Evolutionary conservation across 2,797 vertebrate species (phyloP).

Genomic region (Zalophus californianus): DNA sequence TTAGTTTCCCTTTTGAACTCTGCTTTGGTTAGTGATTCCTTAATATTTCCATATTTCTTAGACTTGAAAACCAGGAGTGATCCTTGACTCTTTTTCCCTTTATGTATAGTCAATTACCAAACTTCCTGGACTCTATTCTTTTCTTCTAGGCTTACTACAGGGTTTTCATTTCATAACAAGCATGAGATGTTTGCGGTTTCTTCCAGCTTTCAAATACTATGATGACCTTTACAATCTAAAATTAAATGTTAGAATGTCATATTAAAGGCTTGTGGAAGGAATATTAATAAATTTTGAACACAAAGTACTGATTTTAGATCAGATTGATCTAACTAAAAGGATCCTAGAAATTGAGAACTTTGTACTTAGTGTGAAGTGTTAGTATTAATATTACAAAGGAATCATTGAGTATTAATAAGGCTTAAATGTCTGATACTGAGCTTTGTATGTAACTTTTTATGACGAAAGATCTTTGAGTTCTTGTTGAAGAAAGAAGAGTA

Average conservation of each 20-base stretch:
- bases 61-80: constrained; percentile 6
- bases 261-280: not conserved
- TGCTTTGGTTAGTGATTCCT: not conserved
- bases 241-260: constrained; percentile 43
- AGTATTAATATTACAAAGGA: constrained; percentile 27
- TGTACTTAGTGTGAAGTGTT: constrained; percentile 28
- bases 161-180: not conserved
- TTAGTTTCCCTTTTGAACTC: not conserved
- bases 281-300: constrained; percentile 10
- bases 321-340: constrained; percentile 12
- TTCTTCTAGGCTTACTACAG: not conserved
- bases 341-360: constrained; percentile 52
- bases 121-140: constrained; percentile 18
- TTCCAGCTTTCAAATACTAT: constrained; percentile 32
- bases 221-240: constrained; percentile 18
- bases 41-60: not conserved
- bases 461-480: not conserved
- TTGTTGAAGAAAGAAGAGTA: constrained; percentile 29
- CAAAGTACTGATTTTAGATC: not conserved
- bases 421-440: constrained; percentile 37
- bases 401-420: not conserved
- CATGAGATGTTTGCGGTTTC: not conserved
- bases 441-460: constrained; percentile 3
- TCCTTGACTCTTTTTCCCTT: not conserved
- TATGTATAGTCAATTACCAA: not conserved